phyloP scores from a whole-genome alignment of 1,140 invertebrate genomes.

The Euwallacea similis region DNA sequence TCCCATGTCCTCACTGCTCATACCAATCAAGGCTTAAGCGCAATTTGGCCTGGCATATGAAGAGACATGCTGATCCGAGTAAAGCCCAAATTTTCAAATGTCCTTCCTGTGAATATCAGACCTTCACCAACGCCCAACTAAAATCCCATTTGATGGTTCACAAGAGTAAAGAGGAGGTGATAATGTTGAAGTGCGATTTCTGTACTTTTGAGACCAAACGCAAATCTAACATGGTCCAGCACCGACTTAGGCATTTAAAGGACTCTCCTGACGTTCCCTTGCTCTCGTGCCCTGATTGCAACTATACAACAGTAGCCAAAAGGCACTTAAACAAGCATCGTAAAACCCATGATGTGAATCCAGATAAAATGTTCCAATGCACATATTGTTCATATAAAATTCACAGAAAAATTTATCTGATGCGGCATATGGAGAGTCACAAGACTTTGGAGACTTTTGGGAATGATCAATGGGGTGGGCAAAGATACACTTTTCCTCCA shows the following conservation, averaged over 20 bases:
- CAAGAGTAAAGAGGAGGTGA: constrained; percentile 29
- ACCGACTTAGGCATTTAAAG: constrained; percentile 27
- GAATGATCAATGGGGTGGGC: constrained; percentile 22
- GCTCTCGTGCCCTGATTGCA: constrained; percentile 29
- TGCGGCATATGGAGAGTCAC: constrained; percentile 35
- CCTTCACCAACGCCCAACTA: constrained; percentile 29
- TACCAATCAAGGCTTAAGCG: constrained; percentile 31
- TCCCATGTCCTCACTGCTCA: constrained; percentile 28
- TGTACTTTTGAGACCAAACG: constrained; percentile 34
- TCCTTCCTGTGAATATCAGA: constrained; percentile 27
- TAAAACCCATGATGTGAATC: constrained; percentile 33
- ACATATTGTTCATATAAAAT: constrained; percentile 31
- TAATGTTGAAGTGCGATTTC: constrained; percentile 34
- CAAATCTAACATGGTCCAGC: constrained; percentile 32
- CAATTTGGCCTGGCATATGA: constrained; percentile 32
- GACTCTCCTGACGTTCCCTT: constrained; percentile 33
- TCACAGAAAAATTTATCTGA: constrained; percentile 31
- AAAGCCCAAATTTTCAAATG: constrained; percentile 30
- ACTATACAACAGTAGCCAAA: constrained; percentile 30
- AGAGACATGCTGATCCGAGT: constrained; percentile 19
- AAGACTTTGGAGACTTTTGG: constrained; percentile 24
- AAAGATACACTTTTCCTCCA: constrained; percentile 33
- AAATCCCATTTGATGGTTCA: constrained; percentile 33
- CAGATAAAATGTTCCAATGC: constrained; percentile 35
- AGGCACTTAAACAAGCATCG: constrained; percentile 34